Percentiles rank a stretch among this genome's conserved stretches.
Evolutionary conservation across 2,797 vertebrate species (phyloP).

Genomic region (Protosalanx chinensis): DNA sequence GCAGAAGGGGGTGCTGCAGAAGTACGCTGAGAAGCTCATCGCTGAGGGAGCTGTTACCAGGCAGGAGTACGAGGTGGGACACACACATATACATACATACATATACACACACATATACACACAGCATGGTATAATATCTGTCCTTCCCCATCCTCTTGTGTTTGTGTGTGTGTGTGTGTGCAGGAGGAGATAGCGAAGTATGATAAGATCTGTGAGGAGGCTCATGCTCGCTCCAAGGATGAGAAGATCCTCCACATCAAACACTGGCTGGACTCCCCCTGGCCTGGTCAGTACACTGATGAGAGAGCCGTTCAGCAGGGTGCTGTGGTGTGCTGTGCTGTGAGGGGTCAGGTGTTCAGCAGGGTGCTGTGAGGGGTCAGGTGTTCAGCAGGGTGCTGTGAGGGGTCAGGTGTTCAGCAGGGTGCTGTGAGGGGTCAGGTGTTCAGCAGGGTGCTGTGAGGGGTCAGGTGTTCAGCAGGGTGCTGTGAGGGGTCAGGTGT

Average conservation of each 20-base stretch:
- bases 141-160: not conserved
- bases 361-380: no score
- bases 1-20: slow-evolving; percentile 84
- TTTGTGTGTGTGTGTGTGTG: slow-evolving; percentile 13
- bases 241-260: slow-evolving; percentile 85
- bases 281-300: slow-evolving; percentile 74
- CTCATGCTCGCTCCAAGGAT: slow-evolving; percentile 82
- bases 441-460: no score
- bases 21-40: slow-evolving; percentile 82
- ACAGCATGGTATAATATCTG: not conserved
- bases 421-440: no score
- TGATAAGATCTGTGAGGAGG: slow-evolving; percentile 88
- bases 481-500: no score
- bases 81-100: not conserved
- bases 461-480: no score
- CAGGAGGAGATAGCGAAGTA: slow-evolving; percentile 89
- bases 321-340: no score
- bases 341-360: no score
- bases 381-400: no score
- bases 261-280: slow-evolving; percentile 87
- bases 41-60: slow-evolving; percentile 82
- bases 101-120: not conserved
- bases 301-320: no score
- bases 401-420: no score
- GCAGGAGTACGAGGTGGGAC: slow-evolving; percentile 80